Base-by-base conservation (phyloP, 2,797 vertebrate species). In the Takifugu rubripes region DNA sequence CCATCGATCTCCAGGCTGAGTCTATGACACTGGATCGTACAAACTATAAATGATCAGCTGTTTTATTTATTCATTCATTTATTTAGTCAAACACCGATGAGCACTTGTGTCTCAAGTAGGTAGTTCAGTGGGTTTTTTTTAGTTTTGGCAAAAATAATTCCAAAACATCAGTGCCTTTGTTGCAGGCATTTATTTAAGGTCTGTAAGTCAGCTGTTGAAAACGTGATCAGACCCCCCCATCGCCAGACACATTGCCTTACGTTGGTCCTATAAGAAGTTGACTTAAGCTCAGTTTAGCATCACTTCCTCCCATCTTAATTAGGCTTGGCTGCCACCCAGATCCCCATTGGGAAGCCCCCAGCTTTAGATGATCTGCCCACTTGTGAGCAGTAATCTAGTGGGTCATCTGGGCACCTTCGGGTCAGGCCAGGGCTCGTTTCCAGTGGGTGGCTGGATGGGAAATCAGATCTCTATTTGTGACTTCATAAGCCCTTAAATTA, bases 231-330 rank as follows among this genome's bases (percentile, higher is more conserved):
- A 1, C 21, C 21, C 46, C 46, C 45, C 25, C 42, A 15, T 50
- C 50, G 9, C 6, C 52, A 66, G 54, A 46, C 72, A 79, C 72
- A 86, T 70, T 61, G 64, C 43, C 17, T 68, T 66, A 69, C 54
- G 53, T 47, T 12, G 15, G 52, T 25, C 64, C 64, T 59, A 21
- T 48, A 59, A 45, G 63, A 73, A 70, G 70, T 68, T 45, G 76
- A 59, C 68, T 78, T 80, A 86, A 8, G 54, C 57, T 36, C 45
- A 62, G 68, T 77, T 87, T 81, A 84, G 42, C 70, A 66, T 79
- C 84, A 68, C 77, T 77, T 84, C 68, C 66, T 79, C 67, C 75
- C 77, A 66, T 79, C 82, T 70, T 87, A 82, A 89, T 86, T 78
- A 60, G 82, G 75, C 70, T 56, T 81, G 82, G 83, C 86, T 84